These are phyloP conservation scores for Musca vetustissima DNA, from an alignment of 1,140 invertebrate genomes.

Conservation along the genomic window DNA sequence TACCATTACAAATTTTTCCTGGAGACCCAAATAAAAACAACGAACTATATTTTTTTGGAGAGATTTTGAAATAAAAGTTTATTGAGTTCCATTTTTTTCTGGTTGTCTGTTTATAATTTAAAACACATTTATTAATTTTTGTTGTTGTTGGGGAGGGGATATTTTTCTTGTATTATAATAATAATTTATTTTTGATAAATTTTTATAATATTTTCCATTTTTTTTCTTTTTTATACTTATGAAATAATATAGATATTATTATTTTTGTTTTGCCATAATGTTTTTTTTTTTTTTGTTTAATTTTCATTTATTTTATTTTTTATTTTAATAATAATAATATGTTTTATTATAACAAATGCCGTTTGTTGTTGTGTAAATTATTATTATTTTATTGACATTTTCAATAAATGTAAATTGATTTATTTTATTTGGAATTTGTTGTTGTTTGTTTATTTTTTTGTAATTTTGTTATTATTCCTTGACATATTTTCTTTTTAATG, in stretches of 20 bases:
- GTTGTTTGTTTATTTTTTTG: slow-evolving; percentile 6
- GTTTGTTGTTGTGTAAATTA: neutral
- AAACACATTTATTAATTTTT: slow-evolving; percentile 12
- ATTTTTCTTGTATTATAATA: slow-evolving; percentile 9
- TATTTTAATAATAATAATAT: neutral
- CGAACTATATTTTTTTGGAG: neutral
- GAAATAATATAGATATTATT: neutral
- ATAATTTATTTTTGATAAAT: slow-evolving; percentile 10
- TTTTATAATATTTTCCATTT: neutral
- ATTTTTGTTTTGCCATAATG: neutral
- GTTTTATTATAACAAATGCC: neutral
- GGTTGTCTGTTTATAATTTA: slow-evolving; percentile 4
- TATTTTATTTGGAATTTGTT: neutral
- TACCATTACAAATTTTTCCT: no score
- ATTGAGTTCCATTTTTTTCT: slow-evolving; percentile 5
- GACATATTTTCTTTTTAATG: neutral
- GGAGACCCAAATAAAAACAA: no score
- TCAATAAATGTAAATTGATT: slow-evolving; percentile 3
- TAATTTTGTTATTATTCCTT: neutral
- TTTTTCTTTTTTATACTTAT: slow-evolving; percentile 1
- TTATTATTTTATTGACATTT: neutral
- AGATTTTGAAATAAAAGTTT: slow-evolving; percentile 22
- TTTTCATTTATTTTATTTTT: slow-evolving; percentile 11
- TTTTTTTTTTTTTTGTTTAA: neutral
- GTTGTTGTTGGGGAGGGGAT: slow-evolving; percentile 5